Base-by-base conservation (phyloP, 23 tunicate species). In the Ascidia mentula region DNA sequence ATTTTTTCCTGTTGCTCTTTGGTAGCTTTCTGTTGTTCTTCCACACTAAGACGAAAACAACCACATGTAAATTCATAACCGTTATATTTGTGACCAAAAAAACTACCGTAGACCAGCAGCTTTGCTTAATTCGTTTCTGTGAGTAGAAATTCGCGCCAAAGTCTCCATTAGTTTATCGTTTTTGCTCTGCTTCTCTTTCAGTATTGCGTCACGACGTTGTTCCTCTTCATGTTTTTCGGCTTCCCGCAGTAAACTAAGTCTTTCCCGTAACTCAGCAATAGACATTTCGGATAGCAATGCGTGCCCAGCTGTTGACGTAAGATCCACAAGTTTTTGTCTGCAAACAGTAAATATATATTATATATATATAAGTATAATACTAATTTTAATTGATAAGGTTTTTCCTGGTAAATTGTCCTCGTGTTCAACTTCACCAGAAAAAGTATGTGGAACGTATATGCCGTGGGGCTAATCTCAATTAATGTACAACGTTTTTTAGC, bases 231-330 rank as follows among this genome's bases (percentile, higher is more conserved):
- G 60, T 69, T 84, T 77, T 40, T 80, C 69, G 20, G 82, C 74
- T 71, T 95, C 99, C 46, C 73, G 79, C 86, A 95, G 40, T 59
- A 90, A 36, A 76, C 87, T 31, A 28, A 95, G 73, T 36, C 99
- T 72, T 69, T 95, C 99, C 18, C 80, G 80, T 45, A 95, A 79
- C 36, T 95, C 99, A 37, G 89, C 96, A 35, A 95, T 80, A 33
- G 96, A 95, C 99, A 95, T 95, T 71, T 95, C 99, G 22, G 89
- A 87, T 59, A 95, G 85, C 20, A 95, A 76, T 6, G 86, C 92
- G 65, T 95, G 91, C 34, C 99, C 99, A 45, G 99, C 95, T n/a
- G 95, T 95, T 31, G 91, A 73, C 12, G 95, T 88, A 33, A 95
- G 59, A 74, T 95, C 98, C 42, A 95, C 95, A 40, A 81, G 78